Percentiles rank a stretch among this genome's conserved stretches.
These are phyloP conservation scores for Leptopilina drosophilae DNA, from an alignment of 2,888 invertebrate species.

Conservation along the genomic window DNA sequence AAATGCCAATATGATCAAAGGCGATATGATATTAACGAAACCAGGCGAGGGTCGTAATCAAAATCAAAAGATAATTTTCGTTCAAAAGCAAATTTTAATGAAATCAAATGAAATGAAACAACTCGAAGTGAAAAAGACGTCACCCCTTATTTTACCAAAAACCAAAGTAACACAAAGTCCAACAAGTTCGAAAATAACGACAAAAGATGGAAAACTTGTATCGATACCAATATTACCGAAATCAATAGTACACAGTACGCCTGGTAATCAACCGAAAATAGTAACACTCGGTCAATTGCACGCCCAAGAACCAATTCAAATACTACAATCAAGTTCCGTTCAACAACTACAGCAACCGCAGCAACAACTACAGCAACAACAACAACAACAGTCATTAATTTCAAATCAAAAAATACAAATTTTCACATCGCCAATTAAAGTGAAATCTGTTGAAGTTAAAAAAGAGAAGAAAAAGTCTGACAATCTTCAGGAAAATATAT, in stretches of 20 bases:
- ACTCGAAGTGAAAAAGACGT: slow-evolving; percentile 63
- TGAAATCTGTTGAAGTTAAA: slow-evolving; percentile 67
- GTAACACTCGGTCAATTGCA: slow-evolving; percentile 51
- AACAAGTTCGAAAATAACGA: slow-evolving; percentile 58
- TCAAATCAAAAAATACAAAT: slow-evolving; percentile 15
- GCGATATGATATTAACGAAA: slow-evolving; percentile 74
- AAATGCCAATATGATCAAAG: slow-evolving; percentile 76
- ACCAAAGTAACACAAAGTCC: slow-evolving; percentile 60
- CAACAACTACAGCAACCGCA: neutral
- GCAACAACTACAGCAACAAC: neutral
- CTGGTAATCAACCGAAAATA: slow-evolving; percentile 52
- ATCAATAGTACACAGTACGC: slow-evolving; percentile 48
- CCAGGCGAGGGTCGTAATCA: slow-evolving; percentile 68
- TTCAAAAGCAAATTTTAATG: slow-evolving; percentile 71
- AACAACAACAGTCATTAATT: slow-evolving; percentile 50
- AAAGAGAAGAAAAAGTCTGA: slow-evolving; percentile 70
- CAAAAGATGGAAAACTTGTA: slow-evolving; percentile 67
- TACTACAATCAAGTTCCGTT: neutral
- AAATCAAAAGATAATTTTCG: slow-evolving; percentile 70
- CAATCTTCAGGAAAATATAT: slow-evolving; percentile 48
- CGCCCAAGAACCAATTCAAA: slow-evolving; percentile 42
- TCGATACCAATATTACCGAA: slow-evolving; percentile 52
- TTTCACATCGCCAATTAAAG: slow-evolving; percentile 63
- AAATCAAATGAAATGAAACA: slow-evolving; percentile 67
- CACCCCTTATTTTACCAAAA: slow-evolving; percentile 64